Percentiles rank a stretch among this genome's conserved stretches.
Conservation (phyloP, 2,888 invertebrate species). For the Troilus luridus region DNA sequence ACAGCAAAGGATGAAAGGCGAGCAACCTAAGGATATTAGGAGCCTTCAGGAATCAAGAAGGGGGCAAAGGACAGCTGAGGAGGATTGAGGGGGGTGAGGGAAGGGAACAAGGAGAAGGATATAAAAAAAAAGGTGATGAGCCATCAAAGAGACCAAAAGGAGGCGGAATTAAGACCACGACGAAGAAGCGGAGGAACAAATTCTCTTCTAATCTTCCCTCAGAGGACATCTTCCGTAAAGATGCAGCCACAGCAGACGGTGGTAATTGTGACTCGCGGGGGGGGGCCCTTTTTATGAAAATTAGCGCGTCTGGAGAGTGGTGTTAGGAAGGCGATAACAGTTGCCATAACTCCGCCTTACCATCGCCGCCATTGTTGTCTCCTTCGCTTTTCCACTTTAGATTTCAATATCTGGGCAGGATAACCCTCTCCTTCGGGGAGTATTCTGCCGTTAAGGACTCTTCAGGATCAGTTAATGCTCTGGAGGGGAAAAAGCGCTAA, state of each 20-base stretch:
- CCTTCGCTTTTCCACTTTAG: not conserved
- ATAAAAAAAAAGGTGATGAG: conserved; percentile 38
- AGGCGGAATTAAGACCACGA: conserved; percentile 6
- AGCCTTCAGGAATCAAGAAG: not conserved
- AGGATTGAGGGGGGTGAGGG: not conserved
- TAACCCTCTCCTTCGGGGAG: not conserved
- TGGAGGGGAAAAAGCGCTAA: not conserved
- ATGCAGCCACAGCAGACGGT: conserved; percentile 35
- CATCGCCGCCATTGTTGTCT: not conserved
- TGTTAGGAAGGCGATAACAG: conserved; percentile 7
- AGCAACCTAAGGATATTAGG: conserved; percentile 31
- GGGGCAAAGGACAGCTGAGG: conserved; percentile 8
- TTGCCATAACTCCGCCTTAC: not conserved
- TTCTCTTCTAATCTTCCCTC: conserved; percentile 30
- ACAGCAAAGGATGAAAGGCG: not conserved
- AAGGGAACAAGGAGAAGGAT: not conserved
- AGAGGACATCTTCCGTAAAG: not conserved
- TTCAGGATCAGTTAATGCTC: not conserved
- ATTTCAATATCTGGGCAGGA: conserved; percentile 1
- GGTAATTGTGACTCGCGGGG: not conserved
- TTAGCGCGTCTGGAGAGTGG: conserved; percentile 17
- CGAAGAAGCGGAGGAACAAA: conserved; percentile 15
- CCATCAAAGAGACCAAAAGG: conserved; percentile 32
- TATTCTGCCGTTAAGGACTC: not conserved
- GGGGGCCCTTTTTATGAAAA: conserved; percentile 44